Conservation (phyloP, 2,797 vertebrate species). For the Schizopygopsis pylzovi region DNA sequence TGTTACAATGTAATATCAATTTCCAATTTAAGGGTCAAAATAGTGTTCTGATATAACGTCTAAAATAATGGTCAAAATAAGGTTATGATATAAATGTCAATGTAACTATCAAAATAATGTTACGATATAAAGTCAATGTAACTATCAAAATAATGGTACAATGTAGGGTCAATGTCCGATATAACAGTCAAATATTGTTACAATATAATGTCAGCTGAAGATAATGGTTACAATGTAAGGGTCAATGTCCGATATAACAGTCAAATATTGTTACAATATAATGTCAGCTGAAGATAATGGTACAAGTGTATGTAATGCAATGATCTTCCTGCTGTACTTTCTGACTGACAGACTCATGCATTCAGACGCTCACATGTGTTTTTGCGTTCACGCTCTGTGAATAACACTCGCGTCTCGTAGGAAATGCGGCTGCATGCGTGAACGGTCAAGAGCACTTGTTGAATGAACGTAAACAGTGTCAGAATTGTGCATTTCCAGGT, state of each 20-base stretch:
- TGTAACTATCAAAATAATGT: not conserved
- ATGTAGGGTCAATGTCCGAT: not conserved
- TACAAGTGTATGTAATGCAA: not conserved
- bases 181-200: not conserved
- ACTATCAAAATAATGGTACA: not conserved
- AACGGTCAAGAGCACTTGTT: not conserved
- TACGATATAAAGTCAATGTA: not conserved
- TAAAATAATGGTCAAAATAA: not conserved
- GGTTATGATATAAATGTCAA: not conserved
- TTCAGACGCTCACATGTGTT: not conserved
- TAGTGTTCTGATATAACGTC: not conserved
- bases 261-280: not conserved
- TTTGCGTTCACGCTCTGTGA: not conserved
- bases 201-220: too few species aligned
- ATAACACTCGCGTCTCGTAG: not conserved
- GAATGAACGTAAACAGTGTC: too few species aligned
- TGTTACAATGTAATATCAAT: not conserved
- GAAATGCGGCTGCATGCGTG: constrained; percentile 22
- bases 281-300: not conserved
- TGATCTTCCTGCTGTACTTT: not conserved
- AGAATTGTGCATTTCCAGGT: not conserved
- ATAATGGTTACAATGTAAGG: too few species aligned
- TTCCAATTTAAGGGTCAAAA: not conserved
- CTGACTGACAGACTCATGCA: not conserved
- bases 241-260: not conserved